Evolutionary conservation across 2,888 invertebrate species (phyloP).

Genomic region (Blera fallax): DNA sequence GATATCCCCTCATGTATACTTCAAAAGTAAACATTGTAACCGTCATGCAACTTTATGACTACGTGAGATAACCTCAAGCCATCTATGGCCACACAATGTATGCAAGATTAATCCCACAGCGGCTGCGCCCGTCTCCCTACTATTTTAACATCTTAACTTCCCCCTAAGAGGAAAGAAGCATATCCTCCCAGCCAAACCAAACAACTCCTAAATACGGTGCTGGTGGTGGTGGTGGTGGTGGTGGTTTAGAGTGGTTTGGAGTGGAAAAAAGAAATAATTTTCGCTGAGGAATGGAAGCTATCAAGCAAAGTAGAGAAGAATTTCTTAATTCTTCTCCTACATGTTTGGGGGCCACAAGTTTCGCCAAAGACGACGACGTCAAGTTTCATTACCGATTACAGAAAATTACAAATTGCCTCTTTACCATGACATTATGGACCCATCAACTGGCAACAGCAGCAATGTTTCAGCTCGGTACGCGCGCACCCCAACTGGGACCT

Average conservation of each 20-base stretch:
- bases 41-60: slow-evolving; percentile 39
- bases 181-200: slow-evolving; percentile 14
- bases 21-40: slow-evolving; percentile 31
- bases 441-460: slow-evolving; percentile 37
- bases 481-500: slow-evolving; percentile 30
- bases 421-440: slow-evolving; percentile 70
- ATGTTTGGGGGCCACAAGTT: slow-evolving; percentile 15
- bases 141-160: slow-evolving; percentile 65
- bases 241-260: too few relatives aligned
- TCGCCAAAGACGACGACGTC: slow-evolving; percentile 15
- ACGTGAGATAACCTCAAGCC: slow-evolving; percentile 36
- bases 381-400: slow-evolving; percentile 68
- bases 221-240: not conserved
- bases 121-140: slow-evolving; percentile 43
- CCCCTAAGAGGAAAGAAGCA: slow-evolving; percentile 13
- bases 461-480: not conserved
- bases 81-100: slow-evolving; percentile 33
- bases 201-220: slow-evolving; percentile 20
- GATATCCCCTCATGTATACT: not conserved
- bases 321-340: slow-evolving; percentile 37
- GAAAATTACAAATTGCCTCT: slow-evolving; percentile 70
- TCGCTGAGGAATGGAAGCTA: slow-evolving; percentile 18
- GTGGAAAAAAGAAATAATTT: not conserved
- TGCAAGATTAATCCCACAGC: slow-evolving; percentile 25
- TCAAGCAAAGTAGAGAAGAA: slow-evolving; percentile 22